Conservation (phyloP, 1,140 invertebrate species). For the Batillaria attramentaria region DNA sequence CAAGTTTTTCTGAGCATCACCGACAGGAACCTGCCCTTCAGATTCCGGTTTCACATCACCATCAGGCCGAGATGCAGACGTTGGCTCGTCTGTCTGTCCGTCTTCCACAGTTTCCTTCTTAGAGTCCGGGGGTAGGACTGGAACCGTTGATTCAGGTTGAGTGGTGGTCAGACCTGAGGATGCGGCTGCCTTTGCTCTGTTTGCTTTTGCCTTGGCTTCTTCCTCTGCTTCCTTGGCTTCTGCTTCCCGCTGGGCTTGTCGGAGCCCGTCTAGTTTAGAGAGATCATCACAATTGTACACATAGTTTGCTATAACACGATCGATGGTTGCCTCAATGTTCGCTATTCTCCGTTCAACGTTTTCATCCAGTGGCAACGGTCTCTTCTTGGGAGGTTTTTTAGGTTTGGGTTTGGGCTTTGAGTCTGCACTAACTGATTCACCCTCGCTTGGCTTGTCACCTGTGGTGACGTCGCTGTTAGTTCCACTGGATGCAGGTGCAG, state of each 20-base stretch:
- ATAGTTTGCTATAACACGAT: constrained; percentile 41
- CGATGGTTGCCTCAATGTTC: constrained; percentile 30
- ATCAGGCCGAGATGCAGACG: constrained; percentile 1
- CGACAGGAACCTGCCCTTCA: too few relatives aligned
- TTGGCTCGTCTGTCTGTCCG: too few relatives aligned
- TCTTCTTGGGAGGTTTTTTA: constrained; percentile 34
- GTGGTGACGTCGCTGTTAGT: neutral
- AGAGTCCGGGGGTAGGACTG: too few relatives aligned
- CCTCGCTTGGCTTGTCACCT: neutral
- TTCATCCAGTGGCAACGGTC: constrained; percentile 26
- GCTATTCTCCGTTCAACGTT: constrained; percentile 21
- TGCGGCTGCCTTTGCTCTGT: neutral
- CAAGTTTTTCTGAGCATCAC: too few relatives aligned
- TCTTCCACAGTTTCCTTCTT: too few relatives aligned
- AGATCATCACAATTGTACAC: constrained; percentile 34
- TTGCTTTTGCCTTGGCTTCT: neutral
- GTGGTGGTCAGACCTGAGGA: too few relatives aligned
- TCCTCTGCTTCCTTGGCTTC: neutral
- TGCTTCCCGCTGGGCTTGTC: constrained; percentile 30
- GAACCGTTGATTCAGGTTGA: too few relatives aligned
- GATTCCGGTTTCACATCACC: neutral
- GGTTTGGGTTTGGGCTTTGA: constrained; percentile 26
- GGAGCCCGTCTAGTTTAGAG: constrained; percentile 26
- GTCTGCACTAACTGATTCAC: neutral
- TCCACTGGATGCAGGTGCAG: neutral